Conservation (phyloP, 37 sponge, comb jelly and placozoan genomes). For the Mnemiopsis leidyi region DNA sequence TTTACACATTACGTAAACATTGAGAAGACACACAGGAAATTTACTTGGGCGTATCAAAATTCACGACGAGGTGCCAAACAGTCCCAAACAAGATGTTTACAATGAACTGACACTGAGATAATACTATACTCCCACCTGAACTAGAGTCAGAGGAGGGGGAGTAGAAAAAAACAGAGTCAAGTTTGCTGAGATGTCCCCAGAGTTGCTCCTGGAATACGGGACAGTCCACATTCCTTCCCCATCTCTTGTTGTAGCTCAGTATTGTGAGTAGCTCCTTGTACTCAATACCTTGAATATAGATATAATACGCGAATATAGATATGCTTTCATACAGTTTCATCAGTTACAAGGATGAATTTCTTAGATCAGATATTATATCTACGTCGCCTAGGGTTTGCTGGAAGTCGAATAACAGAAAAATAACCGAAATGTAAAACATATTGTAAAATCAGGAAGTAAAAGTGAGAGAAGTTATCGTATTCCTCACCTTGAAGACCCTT, state of each 20-base stretch:
- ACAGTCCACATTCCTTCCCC: constrained; percentile 36
- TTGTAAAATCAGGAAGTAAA: neutral
- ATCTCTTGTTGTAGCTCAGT: neutral
- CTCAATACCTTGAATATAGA: neutral
- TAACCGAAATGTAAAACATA: neutral
- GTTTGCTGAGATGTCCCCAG: neutral
- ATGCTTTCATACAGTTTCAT: no score
- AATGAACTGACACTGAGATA: no score
- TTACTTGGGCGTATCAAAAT: neutral
- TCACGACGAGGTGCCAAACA: neutral
- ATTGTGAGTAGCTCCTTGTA: neutral
- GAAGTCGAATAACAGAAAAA: neutral
- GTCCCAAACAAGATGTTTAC: no score
- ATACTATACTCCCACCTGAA: neutral
- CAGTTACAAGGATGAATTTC: neutral
- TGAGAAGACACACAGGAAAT: neutral
- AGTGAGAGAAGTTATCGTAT: neutral
- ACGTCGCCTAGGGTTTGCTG: no score
- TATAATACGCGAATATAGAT: no score
- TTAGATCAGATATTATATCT: no score
- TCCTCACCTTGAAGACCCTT: constrained; percentile 16
- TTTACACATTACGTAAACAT: neutral
- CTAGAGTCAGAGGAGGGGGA: neutral
- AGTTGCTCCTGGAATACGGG: constrained; percentile 53
- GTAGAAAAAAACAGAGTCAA: neutral